These are phyloP conservation scores for Dyspetes luteomarginatus DNA, from an alignment of 2,888 invertebrate species.

Conservation along the genomic window DNA sequence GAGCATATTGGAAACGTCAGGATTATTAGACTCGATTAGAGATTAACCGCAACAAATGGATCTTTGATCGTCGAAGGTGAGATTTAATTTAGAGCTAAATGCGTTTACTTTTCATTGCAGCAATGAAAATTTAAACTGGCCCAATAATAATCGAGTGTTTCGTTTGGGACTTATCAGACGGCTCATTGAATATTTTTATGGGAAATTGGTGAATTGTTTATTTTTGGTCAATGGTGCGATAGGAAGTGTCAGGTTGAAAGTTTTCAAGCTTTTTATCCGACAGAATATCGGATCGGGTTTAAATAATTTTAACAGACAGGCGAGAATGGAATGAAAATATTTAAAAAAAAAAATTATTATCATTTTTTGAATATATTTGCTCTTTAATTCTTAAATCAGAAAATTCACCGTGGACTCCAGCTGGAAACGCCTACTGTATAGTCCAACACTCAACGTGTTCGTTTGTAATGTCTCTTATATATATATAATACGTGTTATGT, in stretches of 20 bases:
- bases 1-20: slow-evolving; percentile 58
- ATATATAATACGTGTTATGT: slow-evolving; percentile 17
- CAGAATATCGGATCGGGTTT: too few species aligned
- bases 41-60: slow-evolving; percentile 44
- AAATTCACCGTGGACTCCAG: slow-evolving; percentile 2
- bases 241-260: too few species aligned
- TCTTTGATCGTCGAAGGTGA: slow-evolving; percentile 42
- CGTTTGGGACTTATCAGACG: too few species aligned
- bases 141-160: not conserved
- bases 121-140: not conserved
- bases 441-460: not conserved
- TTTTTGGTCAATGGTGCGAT: too few species aligned
- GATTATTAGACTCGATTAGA: slow-evolving; percentile 54
- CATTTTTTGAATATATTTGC: too few species aligned
- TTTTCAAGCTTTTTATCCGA: too few species aligned
- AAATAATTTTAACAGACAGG: too few species aligned
- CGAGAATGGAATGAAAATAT: too few species aligned
- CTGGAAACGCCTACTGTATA: slow-evolving; percentile 15
- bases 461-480: too few species aligned
- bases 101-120: not conserved
- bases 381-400: not conserved
- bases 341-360: too few species aligned
- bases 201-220: too few species aligned
- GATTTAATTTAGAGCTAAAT: slow-evolving; percentile 6
- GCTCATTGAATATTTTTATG: too few species aligned